Percentiles rank a stretch among this genome's conserved stretches.
These are phyloP conservation scores for Philotrypesis tridentata DNA, from an alignment of 1,140 invertebrate genomes.

Conservation along the genomic window DNA sequence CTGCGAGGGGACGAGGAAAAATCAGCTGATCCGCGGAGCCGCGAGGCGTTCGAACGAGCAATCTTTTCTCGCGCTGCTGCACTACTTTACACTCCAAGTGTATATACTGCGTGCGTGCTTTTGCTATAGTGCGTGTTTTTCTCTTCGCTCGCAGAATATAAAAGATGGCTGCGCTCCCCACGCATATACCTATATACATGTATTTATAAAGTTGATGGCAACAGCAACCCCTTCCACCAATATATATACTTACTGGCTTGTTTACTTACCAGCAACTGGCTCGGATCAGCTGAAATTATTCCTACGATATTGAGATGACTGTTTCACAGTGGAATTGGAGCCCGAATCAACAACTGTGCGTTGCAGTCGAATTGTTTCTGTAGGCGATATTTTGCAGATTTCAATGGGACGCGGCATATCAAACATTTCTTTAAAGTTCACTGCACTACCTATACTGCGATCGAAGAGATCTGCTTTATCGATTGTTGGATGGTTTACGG, in stretches of 20 bases:
- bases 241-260: not conserved
- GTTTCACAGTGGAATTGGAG: too few species aligned
- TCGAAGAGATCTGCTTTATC: not conserved
- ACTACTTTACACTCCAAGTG: not conserved
- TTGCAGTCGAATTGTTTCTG: too few species aligned
- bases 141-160: not conserved
- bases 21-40: not conserved
- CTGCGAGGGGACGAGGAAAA: not conserved
- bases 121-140: not conserved
- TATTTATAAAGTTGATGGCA: conserved; percentile 14
- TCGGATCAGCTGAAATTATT: not conserved
- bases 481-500: not conserved
- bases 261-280: conserved; percentile 23
- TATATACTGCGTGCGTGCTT: too few species aligned
- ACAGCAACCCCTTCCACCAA: not conserved
- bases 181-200: too few species aligned
- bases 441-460: not conserved
- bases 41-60: not conserved
- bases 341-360: too few species aligned
- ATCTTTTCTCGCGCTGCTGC: not conserved
- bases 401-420: too few species aligned
- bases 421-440: not conserved
- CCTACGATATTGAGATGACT: not conserved
- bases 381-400: too few species aligned
- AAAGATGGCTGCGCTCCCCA: conserved; percentile 39